Percentiles rank a stretch among this genome's conserved stretches.
Evolutionary conservation across 2,797 vertebrate species (phyloP).

Genomic region (Enteromius mattozi): DNA sequence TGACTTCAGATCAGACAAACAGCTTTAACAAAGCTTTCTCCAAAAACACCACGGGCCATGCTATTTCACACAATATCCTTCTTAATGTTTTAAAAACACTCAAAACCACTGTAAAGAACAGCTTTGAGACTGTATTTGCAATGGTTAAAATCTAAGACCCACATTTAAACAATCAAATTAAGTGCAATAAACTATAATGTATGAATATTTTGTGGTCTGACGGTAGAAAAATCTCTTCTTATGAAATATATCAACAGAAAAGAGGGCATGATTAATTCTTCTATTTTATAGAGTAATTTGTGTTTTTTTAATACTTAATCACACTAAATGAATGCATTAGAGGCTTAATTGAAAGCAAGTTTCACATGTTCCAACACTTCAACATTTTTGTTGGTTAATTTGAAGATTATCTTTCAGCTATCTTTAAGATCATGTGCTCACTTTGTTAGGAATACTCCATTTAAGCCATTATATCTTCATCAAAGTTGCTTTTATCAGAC

Average conservation of each 20-base stretch:
- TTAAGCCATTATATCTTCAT: neutral
- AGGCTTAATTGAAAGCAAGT: neutral
- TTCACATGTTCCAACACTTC: neutral
- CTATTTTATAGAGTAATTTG: neutral
- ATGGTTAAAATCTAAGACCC: neutral
- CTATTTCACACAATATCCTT: constrained; percentile 4
- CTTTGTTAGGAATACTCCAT: neutral
- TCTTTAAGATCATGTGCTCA: neutral
- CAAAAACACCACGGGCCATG: neutral
- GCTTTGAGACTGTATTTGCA: neutral
- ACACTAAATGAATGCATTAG: neutral
- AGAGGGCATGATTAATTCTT: neutral
- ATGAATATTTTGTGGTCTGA: neutral
- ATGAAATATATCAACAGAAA: neutral
- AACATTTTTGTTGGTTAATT: neutral
- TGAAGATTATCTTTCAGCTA: neutral
- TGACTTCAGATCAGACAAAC: constrained; percentile 11
- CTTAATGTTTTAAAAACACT: neutral
- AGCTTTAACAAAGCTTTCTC: neutral
- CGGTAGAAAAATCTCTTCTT: neutral
- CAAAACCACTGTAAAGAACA: neutral
- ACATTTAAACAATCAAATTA: neutral
- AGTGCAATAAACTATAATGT: neutral
- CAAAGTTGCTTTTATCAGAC: neutral
- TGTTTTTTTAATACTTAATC: neutral